These are phyloP conservation scores for Charina bottae DNA, from an alignment of 2,113 vertebrate genomes.

Conservation along the genomic window DNA sequence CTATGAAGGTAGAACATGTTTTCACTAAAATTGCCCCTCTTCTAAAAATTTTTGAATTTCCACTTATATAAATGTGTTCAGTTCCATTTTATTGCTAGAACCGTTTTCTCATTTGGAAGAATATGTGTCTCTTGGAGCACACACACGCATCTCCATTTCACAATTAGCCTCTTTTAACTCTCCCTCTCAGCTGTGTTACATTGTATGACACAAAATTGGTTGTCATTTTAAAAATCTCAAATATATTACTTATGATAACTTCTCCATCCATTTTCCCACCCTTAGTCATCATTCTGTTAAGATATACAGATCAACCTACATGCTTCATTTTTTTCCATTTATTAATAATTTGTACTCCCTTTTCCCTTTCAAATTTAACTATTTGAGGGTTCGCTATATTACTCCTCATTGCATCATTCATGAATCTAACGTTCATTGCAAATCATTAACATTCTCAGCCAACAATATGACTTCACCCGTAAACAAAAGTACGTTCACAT, in stretches of 20 bases:
- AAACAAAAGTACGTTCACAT: no score
- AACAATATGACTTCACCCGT: no score
- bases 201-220: background rate
- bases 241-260: background rate
- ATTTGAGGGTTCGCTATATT: background rate
- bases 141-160: background rate
- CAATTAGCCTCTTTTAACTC: background rate
- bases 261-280: background rate
- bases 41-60: background rate
- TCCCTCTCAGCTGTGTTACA: background rate
- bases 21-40: no score
- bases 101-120: background rate
- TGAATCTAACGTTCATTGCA: background rate
- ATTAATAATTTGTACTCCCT: background rate
- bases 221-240: background rate
- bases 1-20: background rate
- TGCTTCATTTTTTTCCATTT: background rate
- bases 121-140: background rate
- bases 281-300: background rate
- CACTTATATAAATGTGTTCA: background rate
- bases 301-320: background rate
- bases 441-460: background rate
- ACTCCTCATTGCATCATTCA: background rate
- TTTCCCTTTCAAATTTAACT: background rate
- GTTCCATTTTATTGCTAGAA: background rate